phyloP scores from a whole-genome alignment of 2,797 vertebrate species.

The Pagetopsis macropterus region DNA sequence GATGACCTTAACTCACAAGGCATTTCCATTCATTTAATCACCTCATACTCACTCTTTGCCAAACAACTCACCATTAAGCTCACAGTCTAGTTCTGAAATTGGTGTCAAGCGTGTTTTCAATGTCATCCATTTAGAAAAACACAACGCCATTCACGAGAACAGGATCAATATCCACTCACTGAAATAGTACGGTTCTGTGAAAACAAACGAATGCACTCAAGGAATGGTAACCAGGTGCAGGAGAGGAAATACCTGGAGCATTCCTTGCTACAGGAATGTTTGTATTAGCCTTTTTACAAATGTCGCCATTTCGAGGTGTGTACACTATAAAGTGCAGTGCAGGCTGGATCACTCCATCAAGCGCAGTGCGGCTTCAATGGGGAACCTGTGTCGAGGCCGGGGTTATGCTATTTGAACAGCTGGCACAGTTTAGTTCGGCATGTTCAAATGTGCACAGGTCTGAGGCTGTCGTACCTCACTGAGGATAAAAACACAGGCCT shows the following conservation, averaged over 20 bases:
- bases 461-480: conserved; percentile 64
- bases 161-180: conserved; percentile 59
- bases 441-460: conserved; percentile 77
- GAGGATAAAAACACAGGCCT: conserved; percentile 62
- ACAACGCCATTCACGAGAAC: conserved; percentile 60
- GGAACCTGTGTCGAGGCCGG: conserved; percentile 74
- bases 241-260: conserved; percentile 81
- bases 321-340: conserved; percentile 80
- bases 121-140: conserved; percentile 57
- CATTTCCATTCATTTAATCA: conserved; percentile 19
- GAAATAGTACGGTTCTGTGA: conserved; percentile 61
- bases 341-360: conserved; percentile 80
- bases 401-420: conserved; percentile 84
- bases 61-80: conserved; percentile 11
- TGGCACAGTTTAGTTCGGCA: conserved; percentile 83
- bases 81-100: conserved; percentile 11
- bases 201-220: conserved; percentile 73
- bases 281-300: conserved; percentile 83
- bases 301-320: conserved; percentile 82
- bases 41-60: conserved; percentile 21
- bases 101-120: conserved; percentile 36
- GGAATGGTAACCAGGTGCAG: conserved; percentile 82
- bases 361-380: conserved; percentile 76
- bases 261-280: conserved; percentile 80
- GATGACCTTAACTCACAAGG: not conserved